Conservation (phyloP, 2,888 invertebrate species). For the Nephrotoma guestfalica region DNA sequence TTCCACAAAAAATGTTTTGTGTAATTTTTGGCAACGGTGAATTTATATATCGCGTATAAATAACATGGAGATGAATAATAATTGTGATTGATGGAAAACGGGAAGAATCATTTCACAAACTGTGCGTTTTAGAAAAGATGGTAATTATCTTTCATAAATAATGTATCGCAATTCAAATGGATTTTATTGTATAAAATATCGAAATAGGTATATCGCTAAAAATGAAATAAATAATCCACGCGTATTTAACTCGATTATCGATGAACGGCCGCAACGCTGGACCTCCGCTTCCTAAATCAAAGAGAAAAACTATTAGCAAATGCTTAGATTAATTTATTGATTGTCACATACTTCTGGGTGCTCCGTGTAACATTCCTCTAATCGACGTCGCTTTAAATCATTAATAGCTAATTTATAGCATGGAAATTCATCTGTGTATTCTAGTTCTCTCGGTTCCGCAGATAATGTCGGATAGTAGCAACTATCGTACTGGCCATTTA, state of each 20-base stretch:
- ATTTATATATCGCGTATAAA: neutral
- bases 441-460: constrained; percentile 36
- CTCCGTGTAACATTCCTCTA: constrained; percentile 63
- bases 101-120: neutral
- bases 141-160: neutral
- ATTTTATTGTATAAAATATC: neutral
- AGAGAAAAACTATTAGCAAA: neutral
- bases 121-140: neutral
- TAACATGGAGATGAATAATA: neutral
- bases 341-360: constrained; percentile 43
- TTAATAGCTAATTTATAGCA: constrained; percentile 66
- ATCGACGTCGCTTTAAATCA: constrained; percentile 45
- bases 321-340: neutral
- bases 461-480: constrained; percentile 33
- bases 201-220: neutral
- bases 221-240: neutral
- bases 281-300: neutral
- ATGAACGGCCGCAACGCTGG: neutral
- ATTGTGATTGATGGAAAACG: neutral
- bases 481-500: constrained; percentile 39
- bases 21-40: neutral
- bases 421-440: constrained; percentile 39
- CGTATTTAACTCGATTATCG: neutral
- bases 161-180: too few relatives aligned
- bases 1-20: neutral